Evolutionary conservation across 2,888 invertebrate genomes (phyloP).

Genomic region (Xestia xanthographa): DNA sequence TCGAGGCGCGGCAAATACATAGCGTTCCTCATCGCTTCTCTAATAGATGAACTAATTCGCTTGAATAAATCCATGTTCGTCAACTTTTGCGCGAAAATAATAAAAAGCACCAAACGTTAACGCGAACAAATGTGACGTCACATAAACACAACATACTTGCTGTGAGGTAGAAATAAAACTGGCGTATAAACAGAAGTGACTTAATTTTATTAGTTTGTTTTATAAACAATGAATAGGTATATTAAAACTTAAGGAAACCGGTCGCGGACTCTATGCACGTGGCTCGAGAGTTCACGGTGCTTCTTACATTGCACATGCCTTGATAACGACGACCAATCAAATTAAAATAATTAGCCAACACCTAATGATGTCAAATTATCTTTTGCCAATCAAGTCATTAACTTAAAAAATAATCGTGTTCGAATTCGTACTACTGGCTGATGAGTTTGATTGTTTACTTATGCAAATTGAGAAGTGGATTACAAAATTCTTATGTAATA

Average conservation of each 20-base stretch:
- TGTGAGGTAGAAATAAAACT: conserved; percentile 74
- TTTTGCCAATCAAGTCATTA: conserved; percentile 28
- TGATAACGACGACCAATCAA: conserved; percentile 39
- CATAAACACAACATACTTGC: conserved; percentile 78
- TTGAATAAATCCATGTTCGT: conserved; percentile 69
- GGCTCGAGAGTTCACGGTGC: conserved; percentile 46
- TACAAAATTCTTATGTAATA: conserved; percentile 20
- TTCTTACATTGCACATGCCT: conserved; percentile 23
- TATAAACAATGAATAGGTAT: conserved; percentile 70
- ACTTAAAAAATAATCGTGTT: conserved; percentile 16
- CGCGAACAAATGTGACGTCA: conserved; percentile 54
- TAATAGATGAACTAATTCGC: conserved; percentile 59
- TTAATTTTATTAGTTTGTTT: conserved; percentile 72
- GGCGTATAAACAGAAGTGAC: conserved; percentile 67
- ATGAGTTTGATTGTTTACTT: conserved; percentile 25
- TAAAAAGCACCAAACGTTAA: conserved; percentile 61
- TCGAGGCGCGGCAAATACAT: conserved; percentile 65
- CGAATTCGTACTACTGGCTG: conserved; percentile 9
- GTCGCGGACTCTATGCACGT: conserved; percentile 65
- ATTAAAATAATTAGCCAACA: conserved; percentile 37
- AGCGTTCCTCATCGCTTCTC: conserved; percentile 62
- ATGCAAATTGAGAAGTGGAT: conserved; percentile 28
- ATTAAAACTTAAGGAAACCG: conserved; percentile 72
- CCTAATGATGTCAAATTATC: conserved; percentile 30
- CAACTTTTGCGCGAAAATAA: conserved; percentile 65